Evolutionary conservation across 2,797 vertebrate species (phyloP), one percentile per base, ranked within the genome.

Genomic region (Hirundo rustica): DNA sequence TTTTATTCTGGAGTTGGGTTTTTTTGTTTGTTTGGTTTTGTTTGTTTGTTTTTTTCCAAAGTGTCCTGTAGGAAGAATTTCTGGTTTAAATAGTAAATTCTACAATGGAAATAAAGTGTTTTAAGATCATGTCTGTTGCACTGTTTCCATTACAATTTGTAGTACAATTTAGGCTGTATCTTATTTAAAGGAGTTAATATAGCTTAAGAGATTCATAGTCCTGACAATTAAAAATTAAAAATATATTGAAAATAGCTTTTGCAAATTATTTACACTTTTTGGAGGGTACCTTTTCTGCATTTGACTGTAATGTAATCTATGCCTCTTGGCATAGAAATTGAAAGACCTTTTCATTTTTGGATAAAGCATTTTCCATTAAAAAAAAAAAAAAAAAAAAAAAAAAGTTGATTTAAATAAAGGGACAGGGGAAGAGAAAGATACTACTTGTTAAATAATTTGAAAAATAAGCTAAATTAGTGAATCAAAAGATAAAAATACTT

Each of bases 331-430:
- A 32, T 4, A 74, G 53, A 66, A 83, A 65, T 53, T 48, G 32
- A 75, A 87, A 34, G 4, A 38, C 7, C 1, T 65, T 16, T 29
- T 42, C 13, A 45, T 82, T 13, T 72, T 81, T 74, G 32, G 34
- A 77, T 77, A 67, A 73, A 79, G 16, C 2, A 40, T 85, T 82
- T 85, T 67, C 36, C 20, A 42, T 38, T 10, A 6, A 75, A 64
- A 83, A 78, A 80, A 45, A 48, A 29, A 80, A 70, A 75, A 64
- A 83, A 78, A n/a, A n/a, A n/a, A 80, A 50, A 48, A 29, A 80
- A 70, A 70, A 73, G 3, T 7, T 45, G 2, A n/a, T 60, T 79
- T 82, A 72, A 82, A 48, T 44, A 85, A 80, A 57, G 1, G 1
- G 18, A 8, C 0, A 1, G 15, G 3, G 2, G 13, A 34, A 20